phyloP scores from a whole-genome alignment of 2,888 invertebrate species.

The Scaptomyza caliginosa region DNA sequence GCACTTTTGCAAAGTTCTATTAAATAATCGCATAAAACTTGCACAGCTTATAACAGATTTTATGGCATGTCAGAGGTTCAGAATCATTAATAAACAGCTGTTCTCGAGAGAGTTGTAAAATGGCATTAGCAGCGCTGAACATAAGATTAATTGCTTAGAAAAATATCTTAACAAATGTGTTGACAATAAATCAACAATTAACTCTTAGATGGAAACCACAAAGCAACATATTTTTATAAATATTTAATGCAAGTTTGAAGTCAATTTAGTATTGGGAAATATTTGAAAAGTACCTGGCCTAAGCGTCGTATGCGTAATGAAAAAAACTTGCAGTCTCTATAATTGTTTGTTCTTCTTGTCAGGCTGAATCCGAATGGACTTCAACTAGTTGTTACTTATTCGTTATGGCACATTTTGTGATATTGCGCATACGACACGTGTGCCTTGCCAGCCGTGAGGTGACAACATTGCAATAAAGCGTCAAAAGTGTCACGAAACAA shows the following conservation, averaged over 20 bases:
- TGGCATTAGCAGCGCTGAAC: not conserved
- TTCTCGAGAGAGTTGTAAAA: not conserved
- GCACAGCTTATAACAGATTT: not conserved
- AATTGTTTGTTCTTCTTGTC: constrained; percentile 28
- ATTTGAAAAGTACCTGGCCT: constrained; percentile 1
- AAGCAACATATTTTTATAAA: too few species aligned
- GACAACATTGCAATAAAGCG: constrained; percentile 56
- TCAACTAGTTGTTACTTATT: not conserved
- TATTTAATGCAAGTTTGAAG: not conserved
- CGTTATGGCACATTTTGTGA: constrained; percentile 13
- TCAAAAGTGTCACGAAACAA: constrained; percentile 49
- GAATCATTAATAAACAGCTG: not conserved
- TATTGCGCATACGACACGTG: constrained; percentile 56
- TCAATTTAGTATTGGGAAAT: not conserved
- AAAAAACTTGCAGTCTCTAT: constrained; percentile 37
- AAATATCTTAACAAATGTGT: not conserved
- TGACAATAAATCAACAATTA: not conserved
- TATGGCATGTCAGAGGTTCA: not conserved
- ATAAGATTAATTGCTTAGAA: not conserved
- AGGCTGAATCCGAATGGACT: constrained; percentile 6
- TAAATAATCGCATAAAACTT: not conserved
- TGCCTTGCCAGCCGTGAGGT: constrained; percentile 46
- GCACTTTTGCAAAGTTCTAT: not conserved
- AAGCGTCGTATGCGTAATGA: constrained; percentile 55
- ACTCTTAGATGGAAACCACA: not conserved